A percentile compares a stretch with the other conserved stretches of the same genome.
Conservation (phyloP, 1,140 invertebrate species). For the Drosophila subpulchrella region DNA sequence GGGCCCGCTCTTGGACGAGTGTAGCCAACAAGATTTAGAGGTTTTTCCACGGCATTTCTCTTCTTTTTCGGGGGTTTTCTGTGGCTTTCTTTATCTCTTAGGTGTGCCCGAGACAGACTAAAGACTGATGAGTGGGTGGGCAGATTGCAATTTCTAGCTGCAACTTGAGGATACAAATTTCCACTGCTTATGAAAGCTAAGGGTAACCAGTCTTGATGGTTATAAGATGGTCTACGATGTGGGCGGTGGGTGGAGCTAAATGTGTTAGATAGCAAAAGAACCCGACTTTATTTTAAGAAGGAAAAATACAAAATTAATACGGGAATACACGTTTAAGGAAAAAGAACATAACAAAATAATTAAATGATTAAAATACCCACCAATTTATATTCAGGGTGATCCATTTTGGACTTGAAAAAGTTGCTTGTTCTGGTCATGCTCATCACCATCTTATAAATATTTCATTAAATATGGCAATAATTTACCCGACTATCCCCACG, state of each 20-base stretch:
- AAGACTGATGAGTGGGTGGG: constrained; percentile 42
- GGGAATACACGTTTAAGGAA: neutral
- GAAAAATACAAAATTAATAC: neutral
- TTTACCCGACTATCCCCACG: constrained; percentile 20
- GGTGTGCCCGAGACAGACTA: constrained; percentile 36
- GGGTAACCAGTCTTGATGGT: constrained; percentile 18
- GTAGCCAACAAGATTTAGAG: constrained; percentile 40
- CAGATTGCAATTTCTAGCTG: constrained; percentile 29
- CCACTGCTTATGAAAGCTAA: constrained; percentile 34
- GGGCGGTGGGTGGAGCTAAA: neutral
- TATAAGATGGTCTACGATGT: neutral
- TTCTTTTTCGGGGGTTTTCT: constrained; percentile 35
- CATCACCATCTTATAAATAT: neutral
- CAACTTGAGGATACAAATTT: constrained; percentile 11
- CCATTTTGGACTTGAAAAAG: too few species aligned
- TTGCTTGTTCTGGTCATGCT: neutral
- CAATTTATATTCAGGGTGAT: too few species aligned
- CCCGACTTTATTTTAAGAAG: neutral
- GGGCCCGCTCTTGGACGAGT: constrained; percentile 21
- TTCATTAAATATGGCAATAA: constrained; percentile 14
- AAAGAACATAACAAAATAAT: too few species aligned
- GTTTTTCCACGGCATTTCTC: constrained; percentile 16
- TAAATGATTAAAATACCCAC: too few species aligned
- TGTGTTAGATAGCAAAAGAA: neutral
- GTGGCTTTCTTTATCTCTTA: constrained; percentile 47